A percentile compares a stretch with the other conserved stretches of the same genome.
Evolutionary conservation across 2,113 vertebrate species (phyloP).

Genomic region (Takifugu flavidus): DNA sequence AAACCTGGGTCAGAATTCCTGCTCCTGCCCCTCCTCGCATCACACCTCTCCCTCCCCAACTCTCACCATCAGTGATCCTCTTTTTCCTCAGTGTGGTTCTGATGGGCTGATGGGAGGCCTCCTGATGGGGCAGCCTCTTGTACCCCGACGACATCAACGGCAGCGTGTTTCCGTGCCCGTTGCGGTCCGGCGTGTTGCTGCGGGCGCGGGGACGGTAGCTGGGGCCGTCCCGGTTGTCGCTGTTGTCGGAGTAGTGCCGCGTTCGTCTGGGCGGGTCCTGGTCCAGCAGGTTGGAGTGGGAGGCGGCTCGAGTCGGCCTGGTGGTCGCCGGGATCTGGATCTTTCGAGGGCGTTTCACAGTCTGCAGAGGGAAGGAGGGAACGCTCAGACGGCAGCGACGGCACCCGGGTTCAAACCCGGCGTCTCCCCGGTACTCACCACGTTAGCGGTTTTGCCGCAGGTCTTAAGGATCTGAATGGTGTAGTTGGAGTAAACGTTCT

Average conservation of each 20-base stretch:
- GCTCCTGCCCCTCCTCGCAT: too few relatives aligned
- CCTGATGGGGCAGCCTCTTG: conserved; percentile 80
- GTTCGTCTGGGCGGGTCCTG: conserved; percentile 32
- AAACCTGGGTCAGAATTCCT: neutral
- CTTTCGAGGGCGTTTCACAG: conserved; percentile 84
- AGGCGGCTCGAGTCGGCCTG: conserved; percentile 48
- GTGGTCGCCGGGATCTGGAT: conserved; percentile 77
- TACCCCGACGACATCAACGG: conserved; percentile 84
- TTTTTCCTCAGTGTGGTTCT: conserved; percentile 82
- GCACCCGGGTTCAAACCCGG: neutral
- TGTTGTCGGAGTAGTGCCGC: conserved; percentile 80
- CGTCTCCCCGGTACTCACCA: conserved; percentile 77
- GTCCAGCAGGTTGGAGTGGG: conserved; percentile 67
- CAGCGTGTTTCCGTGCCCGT: conserved; percentile 67
- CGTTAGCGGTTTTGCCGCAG: conserved; percentile 80
- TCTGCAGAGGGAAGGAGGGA: conserved; percentile 66
- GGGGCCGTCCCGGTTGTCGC: conserved; percentile 53
- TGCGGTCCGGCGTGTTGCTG: conserved; percentile 62
- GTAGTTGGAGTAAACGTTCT: conserved; percentile 79
- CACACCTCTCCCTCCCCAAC: neutral
- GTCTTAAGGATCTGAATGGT: conserved; percentile 89
- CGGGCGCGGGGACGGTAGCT: conserved; percentile 58
- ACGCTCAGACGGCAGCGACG: too few relatives aligned
- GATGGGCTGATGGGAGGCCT: conserved; percentile 75
- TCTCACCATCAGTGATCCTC: conserved; percentile 81